These are phyloP conservation scores for Bemisia tabaci DNA, from an alignment of 1,140 invertebrate genomes.

Conservation along the genomic window DNA sequence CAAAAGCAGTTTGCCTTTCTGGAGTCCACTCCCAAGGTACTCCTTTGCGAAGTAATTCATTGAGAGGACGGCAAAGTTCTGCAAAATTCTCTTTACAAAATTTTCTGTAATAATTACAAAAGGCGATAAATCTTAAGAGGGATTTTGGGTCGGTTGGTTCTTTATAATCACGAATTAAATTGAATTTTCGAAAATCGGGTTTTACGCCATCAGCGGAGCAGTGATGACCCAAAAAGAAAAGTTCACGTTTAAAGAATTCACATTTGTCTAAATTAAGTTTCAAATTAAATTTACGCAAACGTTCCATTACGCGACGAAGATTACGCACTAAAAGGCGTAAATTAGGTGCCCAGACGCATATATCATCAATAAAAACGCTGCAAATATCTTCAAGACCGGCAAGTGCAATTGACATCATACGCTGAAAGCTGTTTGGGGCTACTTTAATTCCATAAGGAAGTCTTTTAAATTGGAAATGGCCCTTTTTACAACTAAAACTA, in stretches of 20 bases:
- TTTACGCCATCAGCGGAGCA: neutral
- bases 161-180: neutral
- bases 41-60: neutral
- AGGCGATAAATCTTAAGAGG: neutral
- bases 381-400: neutral
- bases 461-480: neutral
- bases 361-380: neutral
- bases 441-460: neutral
- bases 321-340: neutral
- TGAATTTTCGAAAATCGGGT: neutral
- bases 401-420: neutral
- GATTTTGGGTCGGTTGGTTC: neutral
- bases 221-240: neutral
- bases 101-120: neutral
- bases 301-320: neutral
- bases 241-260: neutral
- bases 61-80: neutral
- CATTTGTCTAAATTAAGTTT: neutral
- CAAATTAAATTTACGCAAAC: neutral
- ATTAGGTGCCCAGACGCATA: neutral
- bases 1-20: neutral
- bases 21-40: neutral
- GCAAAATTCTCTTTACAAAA: neutral
- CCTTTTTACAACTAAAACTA: neutral
- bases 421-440: neutral